phyloP scores from a whole-genome alignment of 1,140 invertebrate species.

The Drosophila asahinai region DNA sequence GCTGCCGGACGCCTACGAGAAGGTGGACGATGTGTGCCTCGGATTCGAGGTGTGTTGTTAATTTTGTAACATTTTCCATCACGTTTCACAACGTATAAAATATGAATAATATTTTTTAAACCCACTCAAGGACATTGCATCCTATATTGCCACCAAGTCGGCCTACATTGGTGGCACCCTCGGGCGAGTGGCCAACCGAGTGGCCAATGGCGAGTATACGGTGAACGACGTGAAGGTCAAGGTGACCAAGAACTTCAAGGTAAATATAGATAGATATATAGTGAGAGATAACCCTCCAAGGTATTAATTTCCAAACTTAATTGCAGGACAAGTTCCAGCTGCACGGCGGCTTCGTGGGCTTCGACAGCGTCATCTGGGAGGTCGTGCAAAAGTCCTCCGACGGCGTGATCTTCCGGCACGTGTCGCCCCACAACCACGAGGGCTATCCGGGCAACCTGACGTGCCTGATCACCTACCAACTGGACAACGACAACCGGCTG shows the following conservation, averaged over 20 bases:
- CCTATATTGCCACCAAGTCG: conserved; percentile 82
- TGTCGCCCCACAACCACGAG: conserved; percentile 93
- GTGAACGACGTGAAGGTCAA: conserved; percentile 89
- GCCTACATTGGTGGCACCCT: conserved; percentile 95
- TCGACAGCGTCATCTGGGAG: conserved; percentile 92
- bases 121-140: conserved; percentile 86
- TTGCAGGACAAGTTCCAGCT: conserved; percentile 89
- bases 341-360: conserved; percentile 95
- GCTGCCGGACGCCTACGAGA: conserved; percentile 90
- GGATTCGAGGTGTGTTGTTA: conserved; percentile 88
- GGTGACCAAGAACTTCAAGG: conserved; percentile 90
- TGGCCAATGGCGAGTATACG: conserved; percentile 89
- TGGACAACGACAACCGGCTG: conserved; percentile 90
- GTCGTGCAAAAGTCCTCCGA: conserved; percentile 84
- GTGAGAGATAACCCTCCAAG: too few relatives aligned
- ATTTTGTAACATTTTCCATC: too few relatives aligned
- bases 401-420: conserved; percentile 88
- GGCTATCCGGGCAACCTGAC: conserved; percentile 92
- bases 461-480: conserved; percentile 89
- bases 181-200: conserved; percentile 95
- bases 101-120: not conserved
- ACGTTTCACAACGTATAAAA: not conserved
- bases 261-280: not conserved
- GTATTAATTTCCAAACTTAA: too few relatives aligned
- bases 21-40: conserved; percentile 89